These are phyloP conservation scores for Rhagonycha lutea DNA, from an alignment of 2,888 invertebrate species.

Conservation along the genomic window DNA sequence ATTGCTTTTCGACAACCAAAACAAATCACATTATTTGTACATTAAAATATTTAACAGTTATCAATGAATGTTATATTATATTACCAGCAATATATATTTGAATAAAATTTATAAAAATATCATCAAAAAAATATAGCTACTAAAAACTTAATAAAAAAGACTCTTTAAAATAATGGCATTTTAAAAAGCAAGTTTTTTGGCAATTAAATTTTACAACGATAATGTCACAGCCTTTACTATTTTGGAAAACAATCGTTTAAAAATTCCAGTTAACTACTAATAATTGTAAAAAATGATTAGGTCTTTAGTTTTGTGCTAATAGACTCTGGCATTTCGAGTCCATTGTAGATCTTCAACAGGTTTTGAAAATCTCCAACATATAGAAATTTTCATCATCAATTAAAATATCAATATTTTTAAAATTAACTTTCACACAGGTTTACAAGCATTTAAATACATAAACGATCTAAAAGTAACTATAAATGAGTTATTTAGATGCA, in stretches of 20 bases:
- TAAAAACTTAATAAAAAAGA: not conserved
- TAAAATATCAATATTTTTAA: not conserved
- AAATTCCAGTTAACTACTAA: not conserved
- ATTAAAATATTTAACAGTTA: not conserved
- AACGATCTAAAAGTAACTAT: not conserved
- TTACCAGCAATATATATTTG: not conserved
- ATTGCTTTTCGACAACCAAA: conserved; percentile 11
- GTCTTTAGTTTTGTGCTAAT: not conserved
- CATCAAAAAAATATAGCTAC: not conserved
- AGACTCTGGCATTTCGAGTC: not conserved
- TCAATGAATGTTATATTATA: not conserved
- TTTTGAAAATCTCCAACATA: not conserved
- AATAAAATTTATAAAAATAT: not conserved
- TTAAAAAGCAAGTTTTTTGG: not conserved
- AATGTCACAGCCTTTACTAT: not conserved
- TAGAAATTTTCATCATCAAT: not conserved
- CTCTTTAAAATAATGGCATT: not conserved
- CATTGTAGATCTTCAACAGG: not conserved
- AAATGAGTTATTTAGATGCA: not conserved
- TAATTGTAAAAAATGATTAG: not conserved
- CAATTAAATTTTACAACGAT: not conserved
- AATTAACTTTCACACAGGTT: not conserved
- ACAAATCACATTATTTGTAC: not conserved
- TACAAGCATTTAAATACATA: not conserved
- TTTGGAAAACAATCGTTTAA: not conserved